A percentile compares a stretch with the other conserved stretches of the same genome.
phyloP scores from a whole-genome alignment of 2,797 vertebrate species.

The Labroides dimidiatus region DNA sequence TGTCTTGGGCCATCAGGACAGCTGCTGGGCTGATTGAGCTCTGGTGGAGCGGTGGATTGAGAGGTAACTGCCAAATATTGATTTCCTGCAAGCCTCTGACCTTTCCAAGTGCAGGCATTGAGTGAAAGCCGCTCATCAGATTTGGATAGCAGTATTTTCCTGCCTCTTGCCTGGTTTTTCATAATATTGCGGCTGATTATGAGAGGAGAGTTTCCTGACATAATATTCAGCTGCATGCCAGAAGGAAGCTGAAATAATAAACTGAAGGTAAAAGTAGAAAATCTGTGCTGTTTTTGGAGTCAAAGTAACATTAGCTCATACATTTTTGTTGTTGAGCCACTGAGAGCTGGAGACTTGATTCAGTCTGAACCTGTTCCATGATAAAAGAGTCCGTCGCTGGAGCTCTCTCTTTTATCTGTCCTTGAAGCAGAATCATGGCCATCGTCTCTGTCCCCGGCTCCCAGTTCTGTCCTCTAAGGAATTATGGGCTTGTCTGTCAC shows the following conservation, averaged over 20 bases:
- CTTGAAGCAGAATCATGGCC: constrained; percentile 51
- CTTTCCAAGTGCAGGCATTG: constrained; percentile 31
- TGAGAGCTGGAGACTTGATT: constrained; percentile 61
- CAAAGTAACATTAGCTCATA: background rate
- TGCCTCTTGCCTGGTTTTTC: constrained; percentile 2
- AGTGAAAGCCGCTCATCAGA: constrained; percentile 48
- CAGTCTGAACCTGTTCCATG: constrained; percentile 74
- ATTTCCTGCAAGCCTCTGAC: constrained; percentile 50
- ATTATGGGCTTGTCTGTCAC: constrained; percentile 24
- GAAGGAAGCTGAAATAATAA: constrained; percentile 25
- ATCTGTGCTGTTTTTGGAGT: constrained; percentile 3
- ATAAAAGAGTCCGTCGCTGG: constrained; percentile 83
- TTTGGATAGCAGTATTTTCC: constrained; percentile 26
- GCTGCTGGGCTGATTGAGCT: constrained; percentile 85
- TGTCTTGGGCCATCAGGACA: constrained; percentile 79
- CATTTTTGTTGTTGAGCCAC: constrained; percentile 68
- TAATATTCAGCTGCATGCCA: constrained; percentile 3
- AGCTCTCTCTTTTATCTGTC: constrained; percentile 55
- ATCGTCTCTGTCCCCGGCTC: constrained; percentile 44
- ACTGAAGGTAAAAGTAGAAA: background rate
- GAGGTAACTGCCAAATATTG: constrained; percentile 80
- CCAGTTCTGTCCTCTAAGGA: constrained; percentile 44
- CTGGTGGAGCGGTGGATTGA: constrained; percentile 83
- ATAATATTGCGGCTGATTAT: constrained; percentile 25
- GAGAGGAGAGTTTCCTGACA: constrained; percentile 8